Evolutionary conservation across 2,113 vertebrate genomes (phyloP).

Genomic region (Rhombomys opimus): DNA sequence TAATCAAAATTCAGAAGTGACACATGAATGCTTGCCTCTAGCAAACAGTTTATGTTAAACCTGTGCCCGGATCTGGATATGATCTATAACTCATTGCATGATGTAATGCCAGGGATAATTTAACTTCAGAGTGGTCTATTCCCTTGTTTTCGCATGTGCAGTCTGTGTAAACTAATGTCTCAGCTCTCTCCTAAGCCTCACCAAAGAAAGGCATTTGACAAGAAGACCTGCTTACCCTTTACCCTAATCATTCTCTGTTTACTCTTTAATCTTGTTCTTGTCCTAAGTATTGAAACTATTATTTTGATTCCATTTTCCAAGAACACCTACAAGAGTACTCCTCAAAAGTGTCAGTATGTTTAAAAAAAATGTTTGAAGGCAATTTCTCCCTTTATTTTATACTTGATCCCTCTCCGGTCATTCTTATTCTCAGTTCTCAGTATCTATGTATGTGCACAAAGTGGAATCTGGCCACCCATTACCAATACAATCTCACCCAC

Average conservation of each 20-base stretch:
- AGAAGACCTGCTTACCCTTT: background rate
- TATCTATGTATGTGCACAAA: background rate
- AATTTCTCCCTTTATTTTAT: background rate
- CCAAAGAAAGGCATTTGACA: conserved; percentile 33
- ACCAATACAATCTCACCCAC: background rate
- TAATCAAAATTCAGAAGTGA: conserved; percentile 74
- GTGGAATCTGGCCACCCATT: background rate
- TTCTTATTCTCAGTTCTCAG: background rate
- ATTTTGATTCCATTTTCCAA: conserved; percentile 33
- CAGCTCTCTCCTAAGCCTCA: background rate
- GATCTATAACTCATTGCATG: conserved; percentile 38
- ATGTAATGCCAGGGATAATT: conserved; percentile 36
- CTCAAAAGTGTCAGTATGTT: background rate
- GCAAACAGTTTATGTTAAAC: conserved; percentile 64
- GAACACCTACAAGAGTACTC: background rate
- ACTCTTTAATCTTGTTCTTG: conserved; percentile 29
- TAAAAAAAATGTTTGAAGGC: background rate
- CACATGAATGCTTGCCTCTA: conserved; percentile 5
- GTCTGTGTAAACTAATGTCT: background rate
- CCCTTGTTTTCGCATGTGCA: background rate
- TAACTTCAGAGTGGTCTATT: conserved; percentile 30
- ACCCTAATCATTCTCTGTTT: background rate
- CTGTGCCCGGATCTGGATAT: conserved; percentile 6
- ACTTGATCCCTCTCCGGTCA: background rate
- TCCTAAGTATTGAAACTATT: background rate